Conservation (phyloP, 2,888 invertebrate species). For the Oscheius sp. region DNA sequence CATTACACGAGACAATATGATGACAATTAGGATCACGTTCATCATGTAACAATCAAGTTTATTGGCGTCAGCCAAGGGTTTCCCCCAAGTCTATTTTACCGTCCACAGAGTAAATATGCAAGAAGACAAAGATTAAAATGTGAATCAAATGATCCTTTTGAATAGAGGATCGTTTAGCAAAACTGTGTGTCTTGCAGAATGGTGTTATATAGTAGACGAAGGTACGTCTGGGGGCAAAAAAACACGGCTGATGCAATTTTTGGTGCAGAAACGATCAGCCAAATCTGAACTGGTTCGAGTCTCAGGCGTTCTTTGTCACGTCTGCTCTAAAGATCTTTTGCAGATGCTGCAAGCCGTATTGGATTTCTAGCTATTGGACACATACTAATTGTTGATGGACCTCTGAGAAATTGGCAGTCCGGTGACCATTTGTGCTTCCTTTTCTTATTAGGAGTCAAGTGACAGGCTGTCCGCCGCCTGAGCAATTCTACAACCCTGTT, state of each 20-base stretch:
- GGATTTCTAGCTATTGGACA: background rate
- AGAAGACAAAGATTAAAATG: background rate
- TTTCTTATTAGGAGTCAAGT: constrained; percentile 26
- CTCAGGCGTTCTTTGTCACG: background rate
- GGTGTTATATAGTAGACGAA: constrained; percentile 13
- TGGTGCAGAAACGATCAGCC: constrained; percentile 21
- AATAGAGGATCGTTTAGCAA: no score
- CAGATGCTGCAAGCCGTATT: background rate
- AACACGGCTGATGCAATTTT: constrained; percentile 30
- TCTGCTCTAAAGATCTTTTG: background rate
- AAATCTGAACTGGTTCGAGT: constrained; percentile 10
- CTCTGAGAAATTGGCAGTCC: constrained; percentile 2
- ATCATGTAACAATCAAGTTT: background rate
- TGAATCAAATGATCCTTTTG: background rate
- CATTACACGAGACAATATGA: constrained; percentile 10
- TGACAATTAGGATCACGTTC: constrained; percentile 22
- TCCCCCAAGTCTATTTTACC: no score
- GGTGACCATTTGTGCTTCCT: constrained; percentile 15
- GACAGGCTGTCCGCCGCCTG: background rate
- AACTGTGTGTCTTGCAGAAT: background rate
- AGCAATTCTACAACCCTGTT: background rate
- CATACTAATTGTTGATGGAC: constrained; percentile 18
- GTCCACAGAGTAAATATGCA: background rate
- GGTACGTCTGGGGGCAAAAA: constrained; percentile 5
- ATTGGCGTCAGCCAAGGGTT: no score